These are phyloP conservation scores for Leptinotarsa lineolata DNA, from an alignment of 1,140 invertebrate species.

Conservation along the genomic window DNA sequence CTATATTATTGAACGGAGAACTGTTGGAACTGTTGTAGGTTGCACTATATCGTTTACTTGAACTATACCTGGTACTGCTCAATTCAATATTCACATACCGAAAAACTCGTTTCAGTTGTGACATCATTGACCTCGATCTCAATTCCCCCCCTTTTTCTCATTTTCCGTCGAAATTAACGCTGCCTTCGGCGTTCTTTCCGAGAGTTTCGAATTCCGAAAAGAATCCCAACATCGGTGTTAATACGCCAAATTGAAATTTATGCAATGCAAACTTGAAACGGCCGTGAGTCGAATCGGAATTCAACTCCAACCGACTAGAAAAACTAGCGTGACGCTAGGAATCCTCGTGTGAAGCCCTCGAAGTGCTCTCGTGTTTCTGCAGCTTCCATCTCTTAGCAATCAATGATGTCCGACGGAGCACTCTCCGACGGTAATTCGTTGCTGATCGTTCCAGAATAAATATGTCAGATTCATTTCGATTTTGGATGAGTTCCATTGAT, in stretches of 20 bases:
- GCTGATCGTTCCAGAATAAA: too few relatives aligned
- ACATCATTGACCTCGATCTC: neutral
- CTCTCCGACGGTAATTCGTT: too few relatives aligned
- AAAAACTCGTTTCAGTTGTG: neutral
- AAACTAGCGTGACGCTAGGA: neutral
- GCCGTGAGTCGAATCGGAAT: neutral
- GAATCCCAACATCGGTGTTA: neutral
- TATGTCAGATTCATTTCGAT: too few relatives aligned
- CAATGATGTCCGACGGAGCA: neutral
- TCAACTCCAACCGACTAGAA: slow-evolving; percentile 3
- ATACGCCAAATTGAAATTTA: neutral
- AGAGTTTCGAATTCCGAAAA: neutral
- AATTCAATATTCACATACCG: neutral
- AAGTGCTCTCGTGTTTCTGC: neutral
- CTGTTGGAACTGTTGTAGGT: too few relatives aligned
- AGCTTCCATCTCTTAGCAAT: neutral
- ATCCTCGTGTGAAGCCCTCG: neutral
- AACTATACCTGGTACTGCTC: too few relatives aligned
- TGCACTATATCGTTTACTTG: too few relatives aligned
- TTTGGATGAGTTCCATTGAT: too few relatives aligned
- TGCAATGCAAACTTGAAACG: slow-evolving; percentile 4
- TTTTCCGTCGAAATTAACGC: neutral
- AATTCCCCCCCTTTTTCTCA: neutral
- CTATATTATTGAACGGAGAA: too few relatives aligned
- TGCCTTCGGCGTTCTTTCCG: neutral